These are phyloP conservation scores for Holocentrus rufus DNA, from an alignment of 2,797 vertebrate species.

Conservation along the genomic window DNA sequence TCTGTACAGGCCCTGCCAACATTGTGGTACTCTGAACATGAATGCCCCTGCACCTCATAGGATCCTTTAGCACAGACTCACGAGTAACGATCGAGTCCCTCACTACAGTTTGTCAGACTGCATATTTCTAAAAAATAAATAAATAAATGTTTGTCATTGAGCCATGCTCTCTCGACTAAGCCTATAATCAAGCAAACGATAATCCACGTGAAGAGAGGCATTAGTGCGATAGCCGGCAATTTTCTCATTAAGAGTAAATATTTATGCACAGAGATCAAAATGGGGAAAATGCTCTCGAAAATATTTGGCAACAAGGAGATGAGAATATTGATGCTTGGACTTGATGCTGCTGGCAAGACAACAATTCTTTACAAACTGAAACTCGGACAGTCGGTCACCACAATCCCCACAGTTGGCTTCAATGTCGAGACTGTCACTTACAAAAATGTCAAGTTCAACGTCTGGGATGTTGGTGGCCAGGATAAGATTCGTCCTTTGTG, in stretches of 20 bases:
- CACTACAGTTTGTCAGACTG: conserved; percentile 24
- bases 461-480: conserved; percentile 99
- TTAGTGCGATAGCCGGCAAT: conserved; percentile 19
- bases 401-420: conserved; percentile 98
- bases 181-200: conserved; percentile 44
- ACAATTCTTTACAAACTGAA: conserved; percentile 99
- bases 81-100: conserved; percentile 2
- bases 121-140: conserved; percentile 56
- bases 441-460: conserved; percentile 99
- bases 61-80: conserved; percentile 47
- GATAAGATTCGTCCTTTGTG: conserved; percentile 99
- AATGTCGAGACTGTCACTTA: conserved; percentile 99
- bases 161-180: conserved; percentile 63
- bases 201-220: conserved; percentile 36
- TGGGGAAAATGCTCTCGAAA: conserved; percentile 99
- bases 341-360: conserved; percentile 98
- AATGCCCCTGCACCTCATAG: conserved; percentile 46
- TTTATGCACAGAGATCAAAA: conserved; percentile 86
- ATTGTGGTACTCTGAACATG: conserved; percentile 64
- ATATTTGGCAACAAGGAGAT: conserved; percentile 99
- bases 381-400: conserved; percentile 99
- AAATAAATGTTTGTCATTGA: conserved; percentile 33
- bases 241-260: conserved; percentile 68
- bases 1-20: conserved; percentile 63
- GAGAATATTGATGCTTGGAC: conserved; percentile 99